Base-by-base conservation (phyloP, 2,888 invertebrate genomes). In the Yponomeuta plumbellus region DNA sequence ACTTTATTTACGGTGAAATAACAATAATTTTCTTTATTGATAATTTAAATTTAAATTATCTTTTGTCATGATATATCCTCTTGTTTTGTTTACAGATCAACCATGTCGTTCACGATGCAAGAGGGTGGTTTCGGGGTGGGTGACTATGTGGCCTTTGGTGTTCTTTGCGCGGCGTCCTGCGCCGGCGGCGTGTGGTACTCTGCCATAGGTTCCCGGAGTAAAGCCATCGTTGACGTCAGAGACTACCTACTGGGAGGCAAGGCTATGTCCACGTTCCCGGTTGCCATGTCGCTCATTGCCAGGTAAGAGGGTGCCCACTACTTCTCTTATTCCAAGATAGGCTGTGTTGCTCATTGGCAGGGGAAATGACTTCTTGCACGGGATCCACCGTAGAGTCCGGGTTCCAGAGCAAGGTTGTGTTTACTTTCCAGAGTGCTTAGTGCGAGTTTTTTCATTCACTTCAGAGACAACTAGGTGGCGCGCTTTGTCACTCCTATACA, bases 251-350 rank as follows among this genome's bases (percentile, higher is more conserved):
- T 97, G 69, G 97, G 96, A 44, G 95, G 95, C 67, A 92, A 93
- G 74, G 92, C 94, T 68, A 92, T 97, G 92, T 93, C 94, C 68
- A 94, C 95, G 0, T 95, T 97, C 77, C 97, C 97, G 0, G 96
- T 97, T 20, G 95, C 97, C 26, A 94, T 97, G 93, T 97, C 97
- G 11, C 92, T 97, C 52, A 94, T 97, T 76, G 97, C 97, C 67
- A 96, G 96, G 96, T 96, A 71, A 81, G 77, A 26, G 17, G n/a
- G n/a, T n/a, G n/a, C n/a, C n/a, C n/a, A n/a, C n/a, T n/a, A n/a
- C n/a, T n/a, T n/a, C n/a, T n/a, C n/a, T n/a, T n/a, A n/a, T n/a
- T n/a, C n/a, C n/a, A n/a, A n/a, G n/a, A n/a, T n/a, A n/a, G n/a
- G n/a, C n/a, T n/a, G n/a, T n/a, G n/a, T n/a, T n/a, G n/a, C n/a